Percentiles rank a stretch among this genome's conserved stretches.
Evolutionary conservation across 2,888 invertebrate genomes (phyloP).

Genomic region (Halocaridina rubra): DNA sequence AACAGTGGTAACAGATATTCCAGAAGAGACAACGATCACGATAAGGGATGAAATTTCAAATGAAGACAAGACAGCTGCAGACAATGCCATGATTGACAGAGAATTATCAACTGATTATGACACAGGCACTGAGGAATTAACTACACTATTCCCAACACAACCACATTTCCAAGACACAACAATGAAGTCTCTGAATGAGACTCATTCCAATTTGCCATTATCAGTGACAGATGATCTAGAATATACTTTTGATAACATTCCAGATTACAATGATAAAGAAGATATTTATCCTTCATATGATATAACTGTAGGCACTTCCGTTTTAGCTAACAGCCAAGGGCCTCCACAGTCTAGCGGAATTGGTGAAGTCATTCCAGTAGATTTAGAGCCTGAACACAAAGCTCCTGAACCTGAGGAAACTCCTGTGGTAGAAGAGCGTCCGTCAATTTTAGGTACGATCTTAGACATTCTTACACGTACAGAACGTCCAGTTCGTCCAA

Average conservation of each 20-base stretch:
- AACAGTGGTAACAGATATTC: constrained; percentile 12
- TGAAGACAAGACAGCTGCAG: background rate
- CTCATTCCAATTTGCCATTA: background rate
- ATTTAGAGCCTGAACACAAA: constrained; percentile 32
- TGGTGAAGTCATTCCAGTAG: constrained; percentile 57
- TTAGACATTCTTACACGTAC: constrained; percentile 32
- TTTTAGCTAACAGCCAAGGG: background rate
- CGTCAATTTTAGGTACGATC: constrained; percentile 36
- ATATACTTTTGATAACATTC: too few relatives aligned
- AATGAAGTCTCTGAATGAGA: constrained; percentile 7
- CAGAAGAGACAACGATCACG: constrained; percentile 32
- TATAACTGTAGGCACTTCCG: constrained; percentile 36
- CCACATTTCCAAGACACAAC: constrained; percentile 18
- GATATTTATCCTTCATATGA: constrained; percentile 17
- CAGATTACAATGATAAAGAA: background rate
- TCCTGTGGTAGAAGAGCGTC: background rate
- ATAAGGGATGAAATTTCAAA: background rate
- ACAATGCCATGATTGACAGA: background rate
- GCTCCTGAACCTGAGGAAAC: constrained; percentile 7
- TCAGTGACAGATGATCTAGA: background rate
- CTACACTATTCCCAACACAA: background rate
- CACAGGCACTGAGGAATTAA: background rate
- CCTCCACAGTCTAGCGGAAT: constrained; percentile 36
- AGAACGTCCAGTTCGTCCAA: background rate
- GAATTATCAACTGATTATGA: background rate